Base-by-base conservation (phyloP, 2,888 invertebrate genomes). In the Portevinia maculata region DNA sequence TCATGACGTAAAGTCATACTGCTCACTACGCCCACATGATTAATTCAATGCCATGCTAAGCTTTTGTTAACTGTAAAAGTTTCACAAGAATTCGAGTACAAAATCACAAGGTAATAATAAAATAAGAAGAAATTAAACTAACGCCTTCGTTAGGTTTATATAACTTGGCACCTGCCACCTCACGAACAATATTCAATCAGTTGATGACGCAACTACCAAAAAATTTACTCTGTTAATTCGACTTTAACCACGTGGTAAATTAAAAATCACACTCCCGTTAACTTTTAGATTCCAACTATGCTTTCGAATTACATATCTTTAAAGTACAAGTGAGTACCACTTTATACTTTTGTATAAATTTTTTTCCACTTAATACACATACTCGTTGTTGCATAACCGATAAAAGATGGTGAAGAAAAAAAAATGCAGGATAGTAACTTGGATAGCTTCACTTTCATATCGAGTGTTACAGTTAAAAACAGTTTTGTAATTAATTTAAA, bases 341-440 rank as follows among this genome's bases (percentile, higher is more conserved):
- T 39, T 24, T 34, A 9, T 24, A 19, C 34, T 39, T 62, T 48
- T 34, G 19, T 2, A 13, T 37, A 3, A 24, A 13, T 13, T 57
- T 69, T 60, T 62, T 44, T 34, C 50, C 62, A 41, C 70, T 7
- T n/a, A 39, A 28, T 64, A 50, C 70, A 52, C 6, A 50, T 53
- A 48, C 37, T 69, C 52, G 30, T 3, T 70, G 21, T 81, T 81
- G 53, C 81, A 76, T 81, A 81, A 81, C 70, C 59, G 41, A 57
- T 19, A 7, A 11, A 50, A 24, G 41, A 65, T 1, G 37, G 21
- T 8, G 37, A 48, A 52, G 34, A 57, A 65, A 73, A 64, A 37
- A 15, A 44, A 50, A 37, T 30, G 28, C 17, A 50, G n/a, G n/a
- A n/a, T 5, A 15, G 13, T 15, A 6, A 48, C 0, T 13, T 37